A percentile compares a stretch with the other conserved stretches of the same genome.
Conservation (phyloP, 2,113 vertebrate species). For the Psittacus erithacus region DNA sequence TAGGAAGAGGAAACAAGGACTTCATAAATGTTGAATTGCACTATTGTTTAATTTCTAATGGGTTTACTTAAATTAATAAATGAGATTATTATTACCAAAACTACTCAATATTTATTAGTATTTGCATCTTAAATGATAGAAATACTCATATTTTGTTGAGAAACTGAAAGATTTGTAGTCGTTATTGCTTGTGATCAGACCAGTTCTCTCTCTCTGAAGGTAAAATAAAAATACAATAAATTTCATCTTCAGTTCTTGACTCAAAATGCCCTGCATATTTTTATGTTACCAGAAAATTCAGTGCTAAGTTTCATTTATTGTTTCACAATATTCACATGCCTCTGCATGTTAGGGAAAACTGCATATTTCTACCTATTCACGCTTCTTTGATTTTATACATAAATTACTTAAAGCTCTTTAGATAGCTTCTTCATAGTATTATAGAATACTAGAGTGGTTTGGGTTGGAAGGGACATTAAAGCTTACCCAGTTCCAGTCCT, state of each 20-base stretch:
- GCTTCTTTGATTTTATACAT: neutral
- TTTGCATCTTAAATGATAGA: neutral
- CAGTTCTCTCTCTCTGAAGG: neutral
- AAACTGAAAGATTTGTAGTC: neutral
- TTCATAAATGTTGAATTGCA: slow-evolving; percentile 14
- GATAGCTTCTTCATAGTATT: neutral
- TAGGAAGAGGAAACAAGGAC: slow-evolving; percentile 23
- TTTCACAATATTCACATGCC: neutral
- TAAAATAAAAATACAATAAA: neutral
- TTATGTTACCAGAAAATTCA: neutral
- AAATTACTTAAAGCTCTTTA: neutral
- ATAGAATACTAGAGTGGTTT: neutral
- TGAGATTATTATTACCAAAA: neutral
- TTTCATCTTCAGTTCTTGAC: neutral
- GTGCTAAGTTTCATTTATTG: neutral
- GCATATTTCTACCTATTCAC: neutral
- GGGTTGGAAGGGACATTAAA: neutral
- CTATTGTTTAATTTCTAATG: slow-evolving; percentile 29
- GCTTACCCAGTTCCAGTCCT: neutral
- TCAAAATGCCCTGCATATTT: neutral
- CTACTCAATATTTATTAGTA: neutral
- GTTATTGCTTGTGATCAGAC: neutral
- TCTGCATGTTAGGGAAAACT: neutral
- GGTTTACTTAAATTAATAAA: neutral
- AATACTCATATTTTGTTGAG: neutral